phyloP scores from a whole-genome alignment of 1,140 invertebrate genomes.

The Pectinophora gossypiella region DNA sequence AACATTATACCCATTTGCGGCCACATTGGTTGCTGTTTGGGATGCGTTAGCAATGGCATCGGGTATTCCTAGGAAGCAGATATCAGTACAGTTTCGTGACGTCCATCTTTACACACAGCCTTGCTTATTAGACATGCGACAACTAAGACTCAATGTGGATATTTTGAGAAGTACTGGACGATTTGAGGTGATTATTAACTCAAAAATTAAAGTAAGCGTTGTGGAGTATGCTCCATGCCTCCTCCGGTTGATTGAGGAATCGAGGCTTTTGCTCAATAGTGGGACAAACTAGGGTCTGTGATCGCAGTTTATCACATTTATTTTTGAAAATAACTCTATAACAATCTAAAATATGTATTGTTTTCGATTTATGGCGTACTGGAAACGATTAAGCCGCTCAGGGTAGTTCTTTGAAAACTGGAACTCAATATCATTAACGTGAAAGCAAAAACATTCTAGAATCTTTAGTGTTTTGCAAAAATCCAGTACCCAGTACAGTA shows the following conservation, averaged over 20 bases:
- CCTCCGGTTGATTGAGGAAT: no score
- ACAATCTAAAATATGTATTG: neutral
- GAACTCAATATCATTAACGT: no score
- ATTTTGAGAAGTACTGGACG: slow-evolving; percentile 22
- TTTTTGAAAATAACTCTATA: neutral
- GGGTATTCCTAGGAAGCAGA: slow-evolving; percentile 14
- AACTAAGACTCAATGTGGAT: slow-evolving; percentile 13
- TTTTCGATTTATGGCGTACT: neutral
- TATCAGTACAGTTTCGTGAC: slow-evolving; percentile 35
- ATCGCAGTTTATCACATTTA: neutral
- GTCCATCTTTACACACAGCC: slow-evolving; percentile 30
- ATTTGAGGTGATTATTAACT: slow-evolving; percentile 24
- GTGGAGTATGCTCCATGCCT: no score
- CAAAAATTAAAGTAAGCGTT: no score
- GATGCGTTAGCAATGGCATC: slow-evolving; percentile 38
- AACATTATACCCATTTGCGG: slow-evolving; percentile 34
- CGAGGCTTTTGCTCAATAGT: no score
- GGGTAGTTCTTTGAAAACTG: no score
- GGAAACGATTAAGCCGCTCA: no score
- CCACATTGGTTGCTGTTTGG: slow-evolving; percentile 32
- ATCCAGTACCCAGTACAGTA: no score
- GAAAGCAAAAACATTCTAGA: no score
- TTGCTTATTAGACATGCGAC: slow-evolving; percentile 15
- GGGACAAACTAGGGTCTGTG: neutral
- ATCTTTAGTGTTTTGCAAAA: no score